Base-by-base conservation (phyloP, 2,797 vertebrate species). In the Pseudochaenichthys georgianus region DNA sequence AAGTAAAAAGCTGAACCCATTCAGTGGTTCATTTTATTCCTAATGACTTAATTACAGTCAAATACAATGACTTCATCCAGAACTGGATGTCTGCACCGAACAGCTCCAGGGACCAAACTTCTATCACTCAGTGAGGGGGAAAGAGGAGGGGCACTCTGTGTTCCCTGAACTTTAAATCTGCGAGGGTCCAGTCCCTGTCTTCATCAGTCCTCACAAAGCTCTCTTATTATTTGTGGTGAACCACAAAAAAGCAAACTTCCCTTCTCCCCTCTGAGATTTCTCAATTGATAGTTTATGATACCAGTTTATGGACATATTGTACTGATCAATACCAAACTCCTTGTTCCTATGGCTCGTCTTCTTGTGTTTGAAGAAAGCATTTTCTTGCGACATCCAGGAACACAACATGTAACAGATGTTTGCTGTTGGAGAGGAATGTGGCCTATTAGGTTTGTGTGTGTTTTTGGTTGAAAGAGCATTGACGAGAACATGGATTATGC, bases 351-450 rank as follows among this genome's bases (percentile, higher is more conserved):
- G 43, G 8, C 12, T 41, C 16, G 11, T 17, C 51, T 51, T 19
- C 15, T 19, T 41, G 3, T 11, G 19, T 21, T 21, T 42, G 2
- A 48, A 31, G n/a, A 59, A 60, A 53, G 69, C 70, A 11, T 61
- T 74, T 71, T 58, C 3, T 42, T 73, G 64, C 52, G 77, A 48
- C 70, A 55, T 72, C 1, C 51, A 53, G 38, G 80, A 34, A 64
- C 67, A 64, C 52, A 72, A 55, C 55, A 21, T n/a, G 42, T 21
- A 85, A 52, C 90, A 90, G 84, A 85, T 89, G 86, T 80, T 88
- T 74, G 28, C 73, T 73, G 46, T 61, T 57, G 15, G 17, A 51
- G n/a, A 72, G 67, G 84, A 87, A 87, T 83, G 77, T 66, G 67
- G n/a, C 19, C 77, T 45, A 50, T 42, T 74, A 13, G 0, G 4